Evolutionary conservation across 1,140 invertebrate species (phyloP).

Genomic region (Halesus radiatus): DNA sequence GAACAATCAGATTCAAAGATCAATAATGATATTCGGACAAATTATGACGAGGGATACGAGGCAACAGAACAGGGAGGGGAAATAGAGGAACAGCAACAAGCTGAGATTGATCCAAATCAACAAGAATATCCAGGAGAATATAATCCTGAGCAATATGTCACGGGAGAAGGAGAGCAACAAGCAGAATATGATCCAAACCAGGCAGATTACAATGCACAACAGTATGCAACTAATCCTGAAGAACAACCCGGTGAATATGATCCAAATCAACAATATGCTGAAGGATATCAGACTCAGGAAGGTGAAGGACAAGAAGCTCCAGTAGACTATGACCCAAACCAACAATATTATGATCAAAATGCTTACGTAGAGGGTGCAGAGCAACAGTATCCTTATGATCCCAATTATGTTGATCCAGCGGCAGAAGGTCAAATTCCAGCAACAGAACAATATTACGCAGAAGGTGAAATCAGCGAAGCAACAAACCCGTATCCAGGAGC

Average conservation of each 20-base stretch:
- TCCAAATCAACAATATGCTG: constrained; percentile 3
- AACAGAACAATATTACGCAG: constrained; percentile 6
- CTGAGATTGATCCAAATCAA: neutral
- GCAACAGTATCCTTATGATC: constrained; percentile 25
- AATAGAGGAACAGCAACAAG: constrained; percentile 8
- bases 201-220: neutral
- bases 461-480: neutral
- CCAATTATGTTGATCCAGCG: constrained; percentile 20
- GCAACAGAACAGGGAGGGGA: constrained; percentile 1
- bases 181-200: constrained; percentile 11
- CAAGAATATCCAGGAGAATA: constrained; percentile 1
- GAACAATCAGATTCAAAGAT: neutral
- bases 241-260: constrained; percentile 9
- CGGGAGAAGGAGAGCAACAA: constrained; percentile 1
- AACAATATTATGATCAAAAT: constrained; percentile 42
- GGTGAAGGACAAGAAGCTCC: constrained; percentile 5
- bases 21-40: too few species aligned
- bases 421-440: neutral
- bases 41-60: neutral
- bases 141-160: constrained; percentile 26
- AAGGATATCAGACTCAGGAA: constrained; percentile 19
- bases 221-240: neutral
- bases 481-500: neutral
- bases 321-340: constrained; percentile 26
- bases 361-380: neutral